Evolutionary conservation across 1,140 invertebrate genomes (phyloP).

Genomic region (Drosophila albomicans): DNA sequence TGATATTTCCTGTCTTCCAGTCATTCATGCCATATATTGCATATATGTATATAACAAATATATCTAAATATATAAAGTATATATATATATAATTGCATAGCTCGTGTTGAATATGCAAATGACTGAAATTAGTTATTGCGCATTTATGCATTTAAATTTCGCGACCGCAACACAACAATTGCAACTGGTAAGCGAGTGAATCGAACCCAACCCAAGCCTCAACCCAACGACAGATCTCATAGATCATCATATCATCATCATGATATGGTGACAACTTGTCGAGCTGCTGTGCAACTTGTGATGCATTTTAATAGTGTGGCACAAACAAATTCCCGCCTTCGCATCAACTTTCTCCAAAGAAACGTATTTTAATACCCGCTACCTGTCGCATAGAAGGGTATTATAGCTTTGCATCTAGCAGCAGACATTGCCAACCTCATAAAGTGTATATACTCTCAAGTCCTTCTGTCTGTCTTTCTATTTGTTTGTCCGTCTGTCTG

Average conservation of each 20-base stretch:
- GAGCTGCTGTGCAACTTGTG: conserved; percentile 7
- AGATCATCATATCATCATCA: conserved; percentile 3
- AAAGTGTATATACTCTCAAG: too few species aligned
- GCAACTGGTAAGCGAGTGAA: not conserved
- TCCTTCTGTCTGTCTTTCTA: too few species aligned
- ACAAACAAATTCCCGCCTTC: too few species aligned
- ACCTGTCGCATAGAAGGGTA: too few species aligned
- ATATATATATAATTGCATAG: conserved; percentile 16
- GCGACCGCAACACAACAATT: conserved; percentile 6
- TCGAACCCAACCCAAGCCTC: conserved; percentile 1
- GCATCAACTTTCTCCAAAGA: too few species aligned
- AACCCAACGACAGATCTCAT: not conserved
- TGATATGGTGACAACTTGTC: conserved; percentile 6
- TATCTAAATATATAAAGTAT: not conserved
- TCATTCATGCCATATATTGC: not conserved
- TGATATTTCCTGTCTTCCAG: conserved; percentile 11
- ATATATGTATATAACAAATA: not conserved
- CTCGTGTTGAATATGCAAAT: conserved; percentile 14
- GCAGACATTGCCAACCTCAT: too few species aligned
- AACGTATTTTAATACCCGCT: too few species aligned
- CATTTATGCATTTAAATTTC: conserved; percentile 40
- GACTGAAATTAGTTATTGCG: conserved; percentile 40
- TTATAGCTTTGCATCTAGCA: too few species aligned
- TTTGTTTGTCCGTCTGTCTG: too few species aligned
- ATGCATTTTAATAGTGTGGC: conserved; percentile 35